Conservation (phyloP, 2,113 vertebrate species). For the Phylloscopus trochilus region DNA sequence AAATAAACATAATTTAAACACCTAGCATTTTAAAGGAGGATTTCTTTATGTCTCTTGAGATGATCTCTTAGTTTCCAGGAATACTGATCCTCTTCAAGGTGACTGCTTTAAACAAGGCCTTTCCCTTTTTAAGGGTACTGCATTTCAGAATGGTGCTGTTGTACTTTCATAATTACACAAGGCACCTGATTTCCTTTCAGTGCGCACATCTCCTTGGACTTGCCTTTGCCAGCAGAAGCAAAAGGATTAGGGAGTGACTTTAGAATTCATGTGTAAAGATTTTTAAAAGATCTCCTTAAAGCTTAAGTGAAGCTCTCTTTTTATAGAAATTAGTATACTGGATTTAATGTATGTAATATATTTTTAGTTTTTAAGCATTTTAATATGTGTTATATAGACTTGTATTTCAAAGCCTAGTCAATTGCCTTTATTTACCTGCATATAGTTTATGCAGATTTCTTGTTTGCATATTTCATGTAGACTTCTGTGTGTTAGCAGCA, state of each 20-base stretch:
- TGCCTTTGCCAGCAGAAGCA: background rate
- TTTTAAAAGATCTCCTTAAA: background rate
- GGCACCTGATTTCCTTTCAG: background rate
- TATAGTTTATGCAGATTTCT: background rate
- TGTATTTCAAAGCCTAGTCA: background rate
- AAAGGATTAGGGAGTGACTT: background rate
- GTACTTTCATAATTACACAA: background rate
- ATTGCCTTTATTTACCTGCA: background rate
- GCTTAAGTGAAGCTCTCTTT: background rate
- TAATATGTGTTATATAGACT: background rate
- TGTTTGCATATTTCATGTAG: background rate
- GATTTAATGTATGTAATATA: background rate
- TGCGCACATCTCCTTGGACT: background rate
- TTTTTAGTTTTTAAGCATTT: background rate
- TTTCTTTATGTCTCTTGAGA: background rate
- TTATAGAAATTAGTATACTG: background rate
- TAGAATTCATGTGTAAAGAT: background rate
- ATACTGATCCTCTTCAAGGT: background rate
- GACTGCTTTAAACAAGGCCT: background rate
- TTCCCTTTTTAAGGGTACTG: background rate
- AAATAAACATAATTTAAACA: background rate
- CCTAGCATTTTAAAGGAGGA: background rate
- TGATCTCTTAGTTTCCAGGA: background rate
- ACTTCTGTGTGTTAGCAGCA: background rate
- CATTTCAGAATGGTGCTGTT: background rate